Evolutionary conservation across 2,797 vertebrate species (phyloP), one percentile per base, ranked within the genome.

Genomic region (Danio kyathit): DNA sequence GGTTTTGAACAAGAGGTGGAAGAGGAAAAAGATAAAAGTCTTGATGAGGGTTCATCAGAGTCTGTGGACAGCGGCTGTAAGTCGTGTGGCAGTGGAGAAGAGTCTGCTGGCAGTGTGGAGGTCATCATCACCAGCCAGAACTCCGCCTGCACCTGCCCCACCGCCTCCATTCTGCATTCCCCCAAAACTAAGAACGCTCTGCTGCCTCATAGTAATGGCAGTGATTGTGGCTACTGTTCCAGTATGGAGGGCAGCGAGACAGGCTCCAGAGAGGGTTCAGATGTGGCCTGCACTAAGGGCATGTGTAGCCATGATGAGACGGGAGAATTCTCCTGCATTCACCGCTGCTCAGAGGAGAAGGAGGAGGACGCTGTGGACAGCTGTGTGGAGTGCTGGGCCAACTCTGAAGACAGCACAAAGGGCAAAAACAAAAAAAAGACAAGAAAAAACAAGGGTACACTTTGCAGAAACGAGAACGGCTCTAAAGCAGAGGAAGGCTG

Each of bases 241-340:
- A 98, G 97, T 89, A 95, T 98, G 93, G 97, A 99, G 88, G 96
- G 96, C 90, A 99, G 98, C 16, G 97, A 99, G 87, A 95, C 87
- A 0, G 93, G 96, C 63, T 99, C 97, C 19, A 93, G 95, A 81
- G 98, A 97, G 89, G 96, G 97, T 21, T 99, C 97, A 0, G 97
- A 98, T 9, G 90, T 99, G 48, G 96, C 97, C 84, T 99, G 98
- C 91, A 97, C 96, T 0, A 98, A 99, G 90, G 97, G 96, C 88
- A 97, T 98, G 85, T 99, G 97, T 92, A 98, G 97, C 93, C 97
- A 99, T 9, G 95, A 98, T 0, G 96, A 97, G 91, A 90, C 96
- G 17, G 97, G 98, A n/a, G n/a, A n/a, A n/a, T n/a, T n/a, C n/a
- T n/a, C n/a, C n/a, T n/a, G n/a, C n/a, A n/a, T n/a, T n/a, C n/a